Conservation (phyloP, 2,113 vertebrate genomes). For the Nycticorax nycticorax region DNA sequence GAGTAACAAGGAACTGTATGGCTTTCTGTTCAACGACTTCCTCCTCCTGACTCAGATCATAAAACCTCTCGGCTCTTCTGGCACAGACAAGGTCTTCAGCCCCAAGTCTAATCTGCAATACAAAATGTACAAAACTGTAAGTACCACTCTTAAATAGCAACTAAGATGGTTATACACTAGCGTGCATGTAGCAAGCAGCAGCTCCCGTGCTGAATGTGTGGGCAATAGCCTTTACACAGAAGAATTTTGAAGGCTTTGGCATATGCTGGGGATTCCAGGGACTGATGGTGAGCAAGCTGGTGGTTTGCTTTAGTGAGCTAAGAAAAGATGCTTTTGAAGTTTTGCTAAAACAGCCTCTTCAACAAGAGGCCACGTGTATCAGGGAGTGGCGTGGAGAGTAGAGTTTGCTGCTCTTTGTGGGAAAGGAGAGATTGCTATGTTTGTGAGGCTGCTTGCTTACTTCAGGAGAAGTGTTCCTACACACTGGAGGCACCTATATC, state of each 20-base stretch:
- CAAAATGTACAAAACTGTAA: constrained; percentile 99
- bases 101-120: constrained; percentile 97
- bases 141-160: background rate
- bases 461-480: background rate
- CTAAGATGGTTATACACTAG: background rate
- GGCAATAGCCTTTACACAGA: background rate
- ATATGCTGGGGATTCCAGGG: background rate
- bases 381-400: background rate
- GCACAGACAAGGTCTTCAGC: constrained; percentile 95
- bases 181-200: background rate
- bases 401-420: background rate
- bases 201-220: background rate
- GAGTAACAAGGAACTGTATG: constrained; percentile 97
- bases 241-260: background rate
- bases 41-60: constrained; percentile 96
- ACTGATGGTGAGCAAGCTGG: background rate
- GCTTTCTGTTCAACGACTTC: constrained; percentile 99
- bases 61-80: constrained; percentile 91
- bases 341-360: background rate
- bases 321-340: background rate
- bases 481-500: background rate
- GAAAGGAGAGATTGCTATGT: background rate
- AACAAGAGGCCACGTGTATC: fast-evolving
- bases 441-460: background rate
- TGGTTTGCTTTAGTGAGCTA: background rate